phyloP scores from a whole-genome alignment of 2,113 vertebrate species.

The Nansenia antarctica region DNA sequence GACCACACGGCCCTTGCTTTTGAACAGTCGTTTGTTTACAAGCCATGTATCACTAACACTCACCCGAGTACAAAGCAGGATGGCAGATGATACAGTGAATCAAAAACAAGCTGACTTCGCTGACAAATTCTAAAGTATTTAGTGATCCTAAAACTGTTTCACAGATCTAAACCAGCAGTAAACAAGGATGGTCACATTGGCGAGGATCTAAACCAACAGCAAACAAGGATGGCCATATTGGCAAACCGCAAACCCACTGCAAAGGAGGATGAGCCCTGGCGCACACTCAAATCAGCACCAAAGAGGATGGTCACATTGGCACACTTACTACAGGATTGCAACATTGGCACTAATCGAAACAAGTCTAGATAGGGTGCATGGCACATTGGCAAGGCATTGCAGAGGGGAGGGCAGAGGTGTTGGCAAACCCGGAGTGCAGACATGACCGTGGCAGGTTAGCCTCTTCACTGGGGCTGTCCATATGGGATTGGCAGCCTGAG shows the following conservation, averaged over 20 bases:
- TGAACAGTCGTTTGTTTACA: too few relatives aligned
- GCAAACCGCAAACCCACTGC: background rate
- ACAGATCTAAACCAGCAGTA: conserved; percentile 20
- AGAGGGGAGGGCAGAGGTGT: background rate
- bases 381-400: conserved; percentile 33
- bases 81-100: too few relatives aligned
- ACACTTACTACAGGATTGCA: conserved; percentile 18
- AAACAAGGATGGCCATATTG: conserved; percentile 13
- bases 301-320: conserved; percentile 20
- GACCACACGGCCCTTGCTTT: too few relatives aligned
- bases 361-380: conserved; percentile 47
- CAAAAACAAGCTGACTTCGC: conserved; percentile 43
- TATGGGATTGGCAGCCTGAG: conserved; percentile 57
- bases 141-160: too few relatives aligned
- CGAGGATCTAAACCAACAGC: conserved; percentile 11
- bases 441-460: conserved; percentile 58
- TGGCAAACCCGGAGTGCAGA: conserved; percentile 25
- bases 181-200: conserved; percentile 29
- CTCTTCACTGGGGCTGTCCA: conserved; percentile 38
- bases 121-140: too few relatives aligned
- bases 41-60: too few relatives aligned
- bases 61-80: too few relatives aligned
- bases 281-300: conserved; percentile 11
- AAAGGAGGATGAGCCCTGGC: conserved; percentile 48
- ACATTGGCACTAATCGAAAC: conserved; percentile 36